Percentiles rank a stretch among this genome's conserved stretches.
Evolutionary conservation across 2,797 vertebrate species (phyloP).

Genomic region (Thaleichthys pacificus): DNA sequence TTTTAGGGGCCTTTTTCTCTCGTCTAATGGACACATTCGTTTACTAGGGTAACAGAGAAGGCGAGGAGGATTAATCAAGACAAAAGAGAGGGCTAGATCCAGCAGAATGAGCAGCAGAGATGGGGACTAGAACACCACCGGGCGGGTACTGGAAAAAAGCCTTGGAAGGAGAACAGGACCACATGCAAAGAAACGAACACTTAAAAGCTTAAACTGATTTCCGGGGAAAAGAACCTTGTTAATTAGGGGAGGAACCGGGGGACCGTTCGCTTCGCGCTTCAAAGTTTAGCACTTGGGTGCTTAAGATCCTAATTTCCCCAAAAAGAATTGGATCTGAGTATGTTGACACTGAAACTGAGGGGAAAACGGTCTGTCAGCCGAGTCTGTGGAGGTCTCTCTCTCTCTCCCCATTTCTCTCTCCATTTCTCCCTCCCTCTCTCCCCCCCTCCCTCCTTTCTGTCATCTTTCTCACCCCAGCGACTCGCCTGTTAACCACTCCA

Average conservation of each 20-base stretch:
- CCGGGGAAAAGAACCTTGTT: too few species aligned
- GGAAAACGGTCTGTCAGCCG: too few species aligned
- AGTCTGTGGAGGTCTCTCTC: too few species aligned
- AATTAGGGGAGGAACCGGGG: slow-evolving; percentile 40
- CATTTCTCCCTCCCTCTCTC: too few species aligned
- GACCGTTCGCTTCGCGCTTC: slow-evolving; percentile 35
- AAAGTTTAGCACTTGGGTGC: slow-evolving; percentile 62
- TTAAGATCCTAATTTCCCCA: slow-evolving; percentile 55
- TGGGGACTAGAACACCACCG: not conserved
- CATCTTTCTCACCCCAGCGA: too few species aligned
- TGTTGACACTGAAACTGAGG: slow-evolving; percentile 35
- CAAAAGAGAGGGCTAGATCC: too few species aligned
- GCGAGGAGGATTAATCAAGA: not conserved
- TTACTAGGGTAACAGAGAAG: too few species aligned
- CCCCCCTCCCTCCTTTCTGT: too few species aligned
- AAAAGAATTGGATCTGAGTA: too few species aligned
- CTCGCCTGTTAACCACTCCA: slow-evolving; percentile 24
- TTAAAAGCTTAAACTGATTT: not conserved
- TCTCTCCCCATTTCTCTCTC: too few species aligned
- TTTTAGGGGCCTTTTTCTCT: not conserved
- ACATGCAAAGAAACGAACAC: not conserved
- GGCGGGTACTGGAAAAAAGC: too few species aligned
- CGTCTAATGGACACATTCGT: not conserved
- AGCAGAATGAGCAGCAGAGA: too few species aligned
- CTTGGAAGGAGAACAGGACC: not conserved